phyloP scores from a whole-genome alignment of 1,140 invertebrate species.

The Spodoptera frugiperda region DNA sequence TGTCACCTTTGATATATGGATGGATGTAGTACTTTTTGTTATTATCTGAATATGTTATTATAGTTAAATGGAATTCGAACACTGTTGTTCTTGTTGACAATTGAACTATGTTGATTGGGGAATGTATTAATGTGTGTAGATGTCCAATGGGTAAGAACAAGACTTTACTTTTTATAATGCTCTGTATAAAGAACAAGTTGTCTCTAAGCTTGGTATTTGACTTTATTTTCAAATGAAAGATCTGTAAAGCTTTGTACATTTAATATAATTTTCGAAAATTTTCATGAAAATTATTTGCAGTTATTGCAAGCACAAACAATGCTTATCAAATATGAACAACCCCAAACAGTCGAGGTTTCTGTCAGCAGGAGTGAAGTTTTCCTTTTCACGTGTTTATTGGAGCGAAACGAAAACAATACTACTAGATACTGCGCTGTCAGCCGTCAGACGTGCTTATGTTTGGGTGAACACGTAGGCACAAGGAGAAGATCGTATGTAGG shows the following conservation, averaged over 20 bases:
- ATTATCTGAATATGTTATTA: conserved; percentile 75
- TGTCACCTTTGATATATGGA: conserved; percentile 81
- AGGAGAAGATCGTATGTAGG: too few species aligned
- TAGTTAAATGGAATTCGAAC: conserved; percentile 62
- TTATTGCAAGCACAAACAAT: not conserved
- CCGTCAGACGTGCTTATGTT: not conserved
- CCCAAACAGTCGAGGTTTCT: not conserved
- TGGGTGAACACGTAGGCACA: too few species aligned
- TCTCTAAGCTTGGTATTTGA: too few species aligned
- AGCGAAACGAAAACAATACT: not conserved
- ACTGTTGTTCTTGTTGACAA: conserved; percentile 50
- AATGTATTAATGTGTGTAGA: too few species aligned
- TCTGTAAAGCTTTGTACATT: too few species aligned
- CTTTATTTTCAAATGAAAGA: too few species aligned
- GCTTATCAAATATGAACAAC: not conserved
- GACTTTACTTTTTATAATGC: not conserved
- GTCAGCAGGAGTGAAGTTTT: not conserved
- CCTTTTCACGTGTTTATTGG: not conserved
- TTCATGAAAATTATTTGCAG: too few species aligned
- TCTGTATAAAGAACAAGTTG: too few species aligned
- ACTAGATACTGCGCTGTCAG: not conserved
- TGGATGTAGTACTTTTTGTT: conserved; percentile 68
- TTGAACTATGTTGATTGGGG: not conserved
- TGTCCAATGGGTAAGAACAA: too few species aligned
- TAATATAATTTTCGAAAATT: too few species aligned